Conservation (phyloP, 2,113 vertebrate species). For the Pithys albifrons region DNA sequence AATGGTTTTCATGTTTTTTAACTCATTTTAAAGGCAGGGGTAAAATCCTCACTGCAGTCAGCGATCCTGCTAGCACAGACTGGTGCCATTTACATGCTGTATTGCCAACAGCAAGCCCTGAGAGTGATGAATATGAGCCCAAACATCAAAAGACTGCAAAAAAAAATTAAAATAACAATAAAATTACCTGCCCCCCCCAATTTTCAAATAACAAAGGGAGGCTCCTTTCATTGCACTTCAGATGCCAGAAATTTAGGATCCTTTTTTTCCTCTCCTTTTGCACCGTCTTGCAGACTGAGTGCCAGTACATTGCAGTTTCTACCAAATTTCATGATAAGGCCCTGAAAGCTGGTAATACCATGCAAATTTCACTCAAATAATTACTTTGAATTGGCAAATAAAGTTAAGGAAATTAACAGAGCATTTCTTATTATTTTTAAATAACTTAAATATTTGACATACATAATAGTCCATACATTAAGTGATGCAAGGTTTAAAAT, state of each 20-base stretch:
- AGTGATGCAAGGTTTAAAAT: not conserved
- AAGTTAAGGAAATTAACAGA: not conserved
- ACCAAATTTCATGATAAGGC: not conserved
- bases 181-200: not conserved
- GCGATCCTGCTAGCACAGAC: accelerated
- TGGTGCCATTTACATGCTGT: not conserved
- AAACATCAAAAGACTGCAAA: not conserved
- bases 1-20: not conserved
- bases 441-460: not conserved
- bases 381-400: not conserved
- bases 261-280: not conserved
- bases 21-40: not conserved
- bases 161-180: not conserved
- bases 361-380: not conserved
- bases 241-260: not conserved
- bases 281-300: not conserved
- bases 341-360: not conserved
- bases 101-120: not conserved
- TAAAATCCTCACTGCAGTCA: not conserved
- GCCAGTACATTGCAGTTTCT: not conserved
- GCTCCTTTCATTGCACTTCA: not conserved
- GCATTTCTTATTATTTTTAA: not conserved
- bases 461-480: not conserved
- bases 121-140: not conserved
- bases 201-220: constrained; percentile 14